Base-by-base conservation (phyloP, 2,797 vertebrate species). In the Sitta carolinensis region DNA sequence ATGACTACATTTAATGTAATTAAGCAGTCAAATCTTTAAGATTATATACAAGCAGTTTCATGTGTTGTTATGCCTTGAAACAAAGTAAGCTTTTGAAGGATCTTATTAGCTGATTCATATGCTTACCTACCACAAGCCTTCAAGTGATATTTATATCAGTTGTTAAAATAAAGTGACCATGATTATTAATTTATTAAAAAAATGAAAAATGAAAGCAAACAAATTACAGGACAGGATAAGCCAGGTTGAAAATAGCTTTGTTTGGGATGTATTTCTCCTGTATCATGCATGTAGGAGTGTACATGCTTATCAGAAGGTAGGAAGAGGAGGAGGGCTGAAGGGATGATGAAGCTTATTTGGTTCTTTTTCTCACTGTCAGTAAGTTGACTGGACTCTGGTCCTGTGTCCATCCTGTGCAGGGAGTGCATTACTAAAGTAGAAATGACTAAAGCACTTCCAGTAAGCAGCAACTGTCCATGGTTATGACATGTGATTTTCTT, bases 401-500 rank as follows among this genome's bases (percentile, higher is more conserved):
- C 58, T 77, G 73, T 81, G n/a, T 76, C 19, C 18, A 20, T 89
- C 40, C 34, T 50, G 20, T 84, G 73, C 78, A 66, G 50, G 36
- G 57, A 72, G 29, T 92, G 38, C 66, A 27, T 81, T 93, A 59
- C 51, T 69, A 43, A 89, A 85, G 27, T 21, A 87, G 62, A 87
- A 50, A 84, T 89, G 75, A 89, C 50, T 90, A 73, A 94, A 93
- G n/a, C n/a, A 79, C n/a, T 94, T 96, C 87, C 94, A 93, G 94
- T 94, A 93, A 96, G 73, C 38, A 95, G 36, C 90, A 88, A 93
- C 90, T 93, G 51, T 74, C 89, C 7, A 43, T 94, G 90, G 76
- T 91, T 95, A 93, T 91, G 80, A 62, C 85, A 70, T 89, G 84
- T 80, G 78, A 96, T 94, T 88, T 94, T 92, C 69, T 93, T 94